These are phyloP conservation scores for Psix sp. DNA, from an alignment of 1,140 invertebrate genomes.

Conservation along the genomic window DNA sequence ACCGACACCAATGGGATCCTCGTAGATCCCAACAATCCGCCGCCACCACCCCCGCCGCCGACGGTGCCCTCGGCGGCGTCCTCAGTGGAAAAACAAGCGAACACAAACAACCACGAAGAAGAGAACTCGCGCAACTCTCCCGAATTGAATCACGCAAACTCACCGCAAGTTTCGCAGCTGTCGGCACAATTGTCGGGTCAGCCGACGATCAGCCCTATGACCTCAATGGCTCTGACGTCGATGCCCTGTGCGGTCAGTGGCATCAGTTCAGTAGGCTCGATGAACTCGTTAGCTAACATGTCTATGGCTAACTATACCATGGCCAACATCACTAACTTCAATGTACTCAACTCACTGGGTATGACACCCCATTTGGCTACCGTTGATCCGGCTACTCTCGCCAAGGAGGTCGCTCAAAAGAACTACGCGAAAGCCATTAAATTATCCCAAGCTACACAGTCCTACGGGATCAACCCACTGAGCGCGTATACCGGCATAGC, in stretches of 20 bases:
- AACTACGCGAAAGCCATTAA: constrained; percentile 84
- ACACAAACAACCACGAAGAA: constrained; percentile 69
- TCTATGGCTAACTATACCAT: constrained; percentile 68
- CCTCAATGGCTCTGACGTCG: constrained; percentile 68
- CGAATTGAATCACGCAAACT: constrained; percentile 75
- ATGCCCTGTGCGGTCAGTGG: constrained; percentile 63
- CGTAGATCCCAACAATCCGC: constrained; percentile 78
- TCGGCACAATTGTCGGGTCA: constrained; percentile 47
- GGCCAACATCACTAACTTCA: constrained; percentile 69
- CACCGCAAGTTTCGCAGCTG: constrained; percentile 63
- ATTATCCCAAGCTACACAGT: constrained; percentile 77
- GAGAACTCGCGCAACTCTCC: constrained; percentile 73
- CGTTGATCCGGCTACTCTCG: constrained; percentile 80
- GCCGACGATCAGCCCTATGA: constrained; percentile 67
- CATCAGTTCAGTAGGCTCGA: constrained; percentile 63
- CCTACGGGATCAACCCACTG: constrained; percentile 75
- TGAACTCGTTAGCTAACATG: constrained; percentile 43
- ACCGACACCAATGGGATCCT: constrained; percentile 73
- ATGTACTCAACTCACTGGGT: constrained; percentile 70
- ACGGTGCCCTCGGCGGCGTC: constrained; percentile 59
- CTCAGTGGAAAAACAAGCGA: constrained; percentile 66
- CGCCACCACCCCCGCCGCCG: constrained; percentile 73
- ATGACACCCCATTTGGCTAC: constrained; percentile 62
- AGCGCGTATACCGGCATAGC: constrained; percentile 88
- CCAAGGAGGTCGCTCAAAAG: constrained; percentile 87